Evolutionary conservation across 92 coral and sea anemone species (phyloP), one percentile per base, ranked within the genome.

Genomic region (Nematostella vectensis): DNA sequence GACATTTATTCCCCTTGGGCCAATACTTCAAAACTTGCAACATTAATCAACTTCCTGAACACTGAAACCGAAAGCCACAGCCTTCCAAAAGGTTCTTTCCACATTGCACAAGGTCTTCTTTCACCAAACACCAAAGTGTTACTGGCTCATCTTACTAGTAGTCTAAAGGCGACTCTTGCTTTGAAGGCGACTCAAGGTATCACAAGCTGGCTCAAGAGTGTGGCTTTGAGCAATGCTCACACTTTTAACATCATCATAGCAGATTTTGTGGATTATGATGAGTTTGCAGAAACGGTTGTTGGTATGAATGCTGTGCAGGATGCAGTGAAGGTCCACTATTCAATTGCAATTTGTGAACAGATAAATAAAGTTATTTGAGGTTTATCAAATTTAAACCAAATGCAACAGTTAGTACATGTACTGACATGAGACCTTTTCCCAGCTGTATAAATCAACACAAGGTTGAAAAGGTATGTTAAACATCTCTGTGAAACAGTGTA

Each of bases 1-100:
- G 48, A 75, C 16, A 78, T 93, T 43, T 70, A 70, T 50, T 82
- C 99, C 17, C 96, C 91, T 4, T 93, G 93, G 93, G 85, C 99
- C 16, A 71, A 93, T 59, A 87, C 96, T 29, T 76, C 86, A 11
- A 81, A 82, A 19, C 45, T 49, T 20, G 81, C 65, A 54, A 73
- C 61, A 21, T 45, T 93, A 50, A 48, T 93, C 47, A 69, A 63
- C 15, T 88, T 87, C 29, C 71, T 93, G 23, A 83, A 80, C 54
- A 83, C 78, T 20, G 69, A 88, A 53, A 74, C 74, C 29, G 75
- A 78, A 11, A 76, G 37, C 57, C 30, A 58, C 27, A 58, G 61
- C 27, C 49, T 81, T 27, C 71, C 88, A 20, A 79, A 59, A 21
- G 69, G 76, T 51, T 45, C 71, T n/a, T 72, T 87, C 29, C 85